Percentiles rank a stretch among this genome's conserved stretches.
Evolutionary conservation across 2,888 invertebrate species (phyloP).

Genomic region (Phymatocera aterrima): DNA sequence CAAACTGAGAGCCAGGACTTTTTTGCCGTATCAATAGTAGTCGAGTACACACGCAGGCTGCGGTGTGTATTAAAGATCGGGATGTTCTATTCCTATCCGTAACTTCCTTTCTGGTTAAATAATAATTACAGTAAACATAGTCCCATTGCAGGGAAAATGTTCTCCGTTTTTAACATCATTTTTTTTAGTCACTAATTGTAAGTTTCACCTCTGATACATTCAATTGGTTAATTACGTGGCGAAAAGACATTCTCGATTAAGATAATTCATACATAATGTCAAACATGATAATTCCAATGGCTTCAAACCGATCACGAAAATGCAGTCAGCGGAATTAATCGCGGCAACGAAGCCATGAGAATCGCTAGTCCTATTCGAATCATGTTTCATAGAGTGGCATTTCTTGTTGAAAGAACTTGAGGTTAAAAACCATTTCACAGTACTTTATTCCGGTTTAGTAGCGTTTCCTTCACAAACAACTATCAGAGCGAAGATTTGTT

Average conservation of each 20-base stretch:
- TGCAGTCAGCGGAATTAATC: not conserved
- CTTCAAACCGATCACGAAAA: not conserved
- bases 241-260: not conserved
- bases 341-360: not conserved
- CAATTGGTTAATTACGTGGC: not conserved
- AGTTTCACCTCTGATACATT: not conserved
- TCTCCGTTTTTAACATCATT: not conserved
- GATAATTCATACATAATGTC: not conserved
- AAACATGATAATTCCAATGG: not conserved
- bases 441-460: not conserved
- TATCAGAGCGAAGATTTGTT: slow-evolving; percentile 1
- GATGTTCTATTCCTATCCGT: not conserved
- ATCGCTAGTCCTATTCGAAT: not conserved
- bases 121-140: not conserved
- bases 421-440: not conserved
- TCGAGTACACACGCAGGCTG: not conserved
- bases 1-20: not conserved
- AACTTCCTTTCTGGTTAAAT: not conserved
- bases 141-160: not conserved
- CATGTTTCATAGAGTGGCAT: no score
- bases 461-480: not conserved
- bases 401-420: not conserved
- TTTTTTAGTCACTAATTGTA: not conserved
- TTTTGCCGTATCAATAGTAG: no score
- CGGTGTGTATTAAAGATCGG: not conserved